A percentile compares a stretch with the other conserved stretches of the same genome.
Conservation (phyloP, 1,140 invertebrate genomes). For the Hirudo medicinalis region DNA sequence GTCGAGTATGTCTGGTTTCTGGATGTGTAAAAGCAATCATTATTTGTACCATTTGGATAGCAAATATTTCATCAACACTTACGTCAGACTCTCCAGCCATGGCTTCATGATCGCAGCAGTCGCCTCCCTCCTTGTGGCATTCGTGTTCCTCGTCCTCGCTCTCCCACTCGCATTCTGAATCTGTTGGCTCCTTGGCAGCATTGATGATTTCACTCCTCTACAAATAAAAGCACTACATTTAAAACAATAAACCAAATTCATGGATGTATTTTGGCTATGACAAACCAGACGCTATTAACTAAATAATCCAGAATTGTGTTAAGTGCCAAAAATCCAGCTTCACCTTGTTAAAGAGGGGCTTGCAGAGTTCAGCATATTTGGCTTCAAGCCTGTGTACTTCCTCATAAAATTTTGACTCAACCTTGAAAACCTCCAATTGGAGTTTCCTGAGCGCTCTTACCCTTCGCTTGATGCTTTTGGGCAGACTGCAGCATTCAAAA, state of each 20-base stretch:
- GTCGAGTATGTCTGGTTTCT: constrained; percentile 8
- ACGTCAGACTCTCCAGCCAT: neutral
- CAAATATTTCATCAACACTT: neutral
- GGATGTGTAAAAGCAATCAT: neutral
- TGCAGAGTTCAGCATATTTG: constrained; percentile 71
- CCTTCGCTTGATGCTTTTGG: constrained; percentile 62
- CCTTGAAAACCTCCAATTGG: constrained; percentile 69
- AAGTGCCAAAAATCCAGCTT: constrained; percentile 23
- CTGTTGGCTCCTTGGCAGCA: constrained; percentile 72
- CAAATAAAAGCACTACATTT: constrained; percentile 15
- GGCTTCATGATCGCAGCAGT: neutral
- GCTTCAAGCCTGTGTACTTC: constrained; percentile 85
- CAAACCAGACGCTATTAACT: no score
- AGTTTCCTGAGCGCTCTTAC: constrained; percentile 82
- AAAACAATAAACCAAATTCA: neutral
- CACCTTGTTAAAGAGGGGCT: constrained; percentile 68
- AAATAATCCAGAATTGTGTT: neutral
- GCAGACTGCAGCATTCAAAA: constrained; percentile 43
- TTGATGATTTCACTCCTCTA: constrained; percentile 59
- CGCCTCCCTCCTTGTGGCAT: constrained; percentile 13
- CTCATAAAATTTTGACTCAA: constrained; percentile 86
- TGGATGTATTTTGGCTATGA: no score
- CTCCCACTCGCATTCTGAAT: constrained; percentile 54
- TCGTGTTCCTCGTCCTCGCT: constrained; percentile 37
- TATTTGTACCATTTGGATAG: neutral